A percentile compares a stretch with the other conserved stretches of the same genome.
phyloP scores from a whole-genome alignment of 1,140 invertebrate species.

The Diachasmimorpha longicaudata region DNA sequence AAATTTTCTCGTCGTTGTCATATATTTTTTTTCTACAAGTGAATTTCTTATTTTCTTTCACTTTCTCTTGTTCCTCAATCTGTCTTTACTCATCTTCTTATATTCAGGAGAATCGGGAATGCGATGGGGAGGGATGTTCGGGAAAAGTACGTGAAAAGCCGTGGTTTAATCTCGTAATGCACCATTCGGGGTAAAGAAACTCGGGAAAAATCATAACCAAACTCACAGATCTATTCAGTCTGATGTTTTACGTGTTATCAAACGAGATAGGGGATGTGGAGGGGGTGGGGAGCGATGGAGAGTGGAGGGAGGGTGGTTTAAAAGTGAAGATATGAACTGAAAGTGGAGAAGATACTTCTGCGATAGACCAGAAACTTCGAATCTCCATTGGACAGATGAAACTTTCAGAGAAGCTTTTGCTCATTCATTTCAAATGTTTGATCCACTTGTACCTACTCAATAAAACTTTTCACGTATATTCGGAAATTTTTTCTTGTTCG shows the following conservation, averaged over 20 bases:
- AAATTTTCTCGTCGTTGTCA: no score
- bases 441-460: no score
- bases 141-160: slow-evolving; percentile 38
- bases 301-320: no score
- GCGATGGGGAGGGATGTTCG: neutral
- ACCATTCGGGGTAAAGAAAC: slow-evolving; percentile 36
- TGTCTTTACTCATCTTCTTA: neutral
- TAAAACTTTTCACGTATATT: no score
- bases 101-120: neutral
- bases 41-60: neutral
- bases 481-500: no score
- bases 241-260: neutral
- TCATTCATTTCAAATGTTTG: no score
- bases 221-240: neutral
- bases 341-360: neutral
- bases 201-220: slow-evolving; percentile 29
- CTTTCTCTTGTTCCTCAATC: neutral
- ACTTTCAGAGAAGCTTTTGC: neutral
- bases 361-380: neutral
- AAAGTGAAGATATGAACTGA: no score
- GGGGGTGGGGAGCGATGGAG: no score
- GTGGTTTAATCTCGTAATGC: slow-evolving; percentile 51
- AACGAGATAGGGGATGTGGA: no score
- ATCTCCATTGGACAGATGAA: neutral
- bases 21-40: no score